Conservation (phyloP, 2,888 invertebrate genomes). For the Salpingus planirostris region DNA sequence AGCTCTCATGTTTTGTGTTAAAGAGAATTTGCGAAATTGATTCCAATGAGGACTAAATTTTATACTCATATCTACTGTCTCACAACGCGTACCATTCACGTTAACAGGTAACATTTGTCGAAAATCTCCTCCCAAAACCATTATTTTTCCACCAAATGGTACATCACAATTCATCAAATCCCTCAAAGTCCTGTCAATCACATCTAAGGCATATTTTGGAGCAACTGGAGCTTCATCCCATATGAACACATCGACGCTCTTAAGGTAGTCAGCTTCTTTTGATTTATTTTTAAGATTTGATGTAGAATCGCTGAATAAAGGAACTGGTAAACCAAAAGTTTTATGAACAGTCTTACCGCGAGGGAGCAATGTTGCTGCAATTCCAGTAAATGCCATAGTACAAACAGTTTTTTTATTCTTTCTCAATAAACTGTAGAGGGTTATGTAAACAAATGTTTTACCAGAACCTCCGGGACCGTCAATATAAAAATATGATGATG, state of each 20-base stretch:
- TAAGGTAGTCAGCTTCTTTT: background rate
- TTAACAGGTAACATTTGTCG: too few relatives aligned
- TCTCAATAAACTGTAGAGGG: background rate
- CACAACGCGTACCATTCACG: slow-evolving; percentile 1
- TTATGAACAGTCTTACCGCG: background rate
- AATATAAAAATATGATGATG: background rate
- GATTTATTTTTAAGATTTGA: background rate
- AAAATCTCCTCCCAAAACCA: too few relatives aligned
- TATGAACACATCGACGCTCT: background rate
- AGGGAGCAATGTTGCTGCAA: background rate
- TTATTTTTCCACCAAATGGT: background rate
- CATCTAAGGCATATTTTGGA: background rate
- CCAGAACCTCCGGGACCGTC: too few relatives aligned
- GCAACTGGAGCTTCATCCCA: background rate
- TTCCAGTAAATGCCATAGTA: too few relatives aligned
- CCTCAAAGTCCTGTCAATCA: background rate
- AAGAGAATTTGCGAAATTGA: background rate
- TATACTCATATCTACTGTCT: background rate
- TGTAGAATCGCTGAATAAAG: background rate
- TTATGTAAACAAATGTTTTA: too few relatives aligned
- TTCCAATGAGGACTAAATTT: background rate
- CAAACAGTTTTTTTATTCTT: background rate
- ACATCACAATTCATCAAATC: background rate
- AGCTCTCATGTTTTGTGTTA: too few relatives aligned
- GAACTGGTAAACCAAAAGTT: background rate